phyloP scores from a whole-genome alignment of 2,113 vertebrate genomes.

The Crotalus helleri region DNA sequence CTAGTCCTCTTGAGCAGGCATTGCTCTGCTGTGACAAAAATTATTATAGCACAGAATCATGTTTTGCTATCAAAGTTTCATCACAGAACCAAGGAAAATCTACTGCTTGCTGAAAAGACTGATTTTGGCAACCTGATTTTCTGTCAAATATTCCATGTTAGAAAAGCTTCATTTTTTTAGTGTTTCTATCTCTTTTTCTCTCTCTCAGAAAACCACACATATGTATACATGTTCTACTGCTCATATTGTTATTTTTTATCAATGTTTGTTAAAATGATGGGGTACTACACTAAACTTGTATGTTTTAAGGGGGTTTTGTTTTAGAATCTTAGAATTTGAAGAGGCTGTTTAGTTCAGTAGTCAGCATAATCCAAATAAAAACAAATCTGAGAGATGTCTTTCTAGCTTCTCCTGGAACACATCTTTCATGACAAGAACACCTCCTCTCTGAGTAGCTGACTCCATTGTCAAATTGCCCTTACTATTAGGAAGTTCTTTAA shows the following conservation, averaged over 20 bases:
- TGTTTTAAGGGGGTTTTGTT: background rate
- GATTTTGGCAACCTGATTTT: background rate
- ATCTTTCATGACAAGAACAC: background rate
- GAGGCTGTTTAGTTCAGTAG: background rate
- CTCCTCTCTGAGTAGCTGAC: background rate
- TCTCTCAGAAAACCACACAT: background rate
- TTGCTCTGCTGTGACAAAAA: background rate
- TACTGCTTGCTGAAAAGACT: background rate
- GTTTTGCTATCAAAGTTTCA: background rate
- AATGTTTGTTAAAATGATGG: constrained; percentile 7
- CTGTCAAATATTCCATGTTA: fast-evolving
- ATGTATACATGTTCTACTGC: background rate
- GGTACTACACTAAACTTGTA: background rate
- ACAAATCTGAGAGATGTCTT: background rate
- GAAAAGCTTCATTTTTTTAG: background rate
- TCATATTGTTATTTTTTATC: constrained; percentile 4
- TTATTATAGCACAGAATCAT: background rate
- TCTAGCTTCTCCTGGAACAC: background rate
- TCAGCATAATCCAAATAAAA: background rate
- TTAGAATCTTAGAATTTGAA: background rate
- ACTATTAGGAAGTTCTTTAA: background rate
- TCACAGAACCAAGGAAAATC: background rate
- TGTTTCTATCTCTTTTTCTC: background rate
- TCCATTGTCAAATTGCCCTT: background rate
- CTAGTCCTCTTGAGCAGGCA: background rate